phyloP scores from a whole-genome alignment of 2,888 invertebrate genomes.

The Pyrochroa serraticornis region DNA sequence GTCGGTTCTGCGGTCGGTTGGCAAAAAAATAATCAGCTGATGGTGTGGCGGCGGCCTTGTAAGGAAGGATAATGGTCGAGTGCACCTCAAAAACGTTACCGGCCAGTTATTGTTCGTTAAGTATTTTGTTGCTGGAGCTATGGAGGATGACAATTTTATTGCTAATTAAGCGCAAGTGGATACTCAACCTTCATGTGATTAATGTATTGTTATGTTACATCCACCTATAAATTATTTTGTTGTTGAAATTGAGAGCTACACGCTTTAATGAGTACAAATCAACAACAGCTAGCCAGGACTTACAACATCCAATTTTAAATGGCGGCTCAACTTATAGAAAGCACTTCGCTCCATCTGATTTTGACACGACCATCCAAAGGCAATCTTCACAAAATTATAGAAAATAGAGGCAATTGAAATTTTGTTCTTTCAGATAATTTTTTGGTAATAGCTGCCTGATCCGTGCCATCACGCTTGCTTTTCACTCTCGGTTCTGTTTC shows the following conservation, averaged over 20 bases:
- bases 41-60: constrained; percentile 8
- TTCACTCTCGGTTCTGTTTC: too few species aligned
- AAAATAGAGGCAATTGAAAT: too few species aligned
- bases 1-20: constrained; percentile 2
- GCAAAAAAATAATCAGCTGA: constrained; percentile 10
- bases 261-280: too few species aligned
- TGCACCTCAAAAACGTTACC: constrained; percentile 4
- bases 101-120: constrained; percentile 3
- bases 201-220: constrained; percentile 5
- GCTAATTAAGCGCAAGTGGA: constrained; percentile 9
- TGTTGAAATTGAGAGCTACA: constrained; percentile 1
- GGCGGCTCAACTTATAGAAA: too few species aligned
- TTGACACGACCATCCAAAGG: too few species aligned
- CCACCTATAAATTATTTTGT: background rate
- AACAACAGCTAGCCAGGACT: too few species aligned
- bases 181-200: constrained; percentile 13
- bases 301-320: too few species aligned
- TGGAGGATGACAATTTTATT: constrained; percentile 21
- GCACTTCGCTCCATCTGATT: too few species aligned
- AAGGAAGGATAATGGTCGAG: constrained; percentile 8
- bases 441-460: too few species aligned
- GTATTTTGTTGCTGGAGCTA: constrained; percentile 6
- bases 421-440: too few species aligned
- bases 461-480: too few species aligned
- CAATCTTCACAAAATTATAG: too few species aligned